A percentile compares a stretch with the other conserved stretches of the same genome.
Conservation (phyloP, 2,113 vertebrate genomes). For the Microcebus jonahi region DNA sequence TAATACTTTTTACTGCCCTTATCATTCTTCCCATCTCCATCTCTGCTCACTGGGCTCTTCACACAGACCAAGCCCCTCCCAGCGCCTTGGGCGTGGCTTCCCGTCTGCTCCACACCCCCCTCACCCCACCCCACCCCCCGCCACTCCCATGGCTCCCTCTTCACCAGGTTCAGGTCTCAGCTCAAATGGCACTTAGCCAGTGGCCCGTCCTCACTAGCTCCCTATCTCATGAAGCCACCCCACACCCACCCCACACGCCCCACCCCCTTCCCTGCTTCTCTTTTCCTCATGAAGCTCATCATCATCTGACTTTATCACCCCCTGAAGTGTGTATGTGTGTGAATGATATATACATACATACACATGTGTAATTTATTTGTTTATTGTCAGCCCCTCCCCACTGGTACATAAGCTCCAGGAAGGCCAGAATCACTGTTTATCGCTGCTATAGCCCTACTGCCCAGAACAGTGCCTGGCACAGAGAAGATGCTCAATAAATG, state of each 20-base stretch:
- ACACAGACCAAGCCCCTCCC: not conserved
- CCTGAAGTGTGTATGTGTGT: not conserved
- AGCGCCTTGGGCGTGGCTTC: not conserved
- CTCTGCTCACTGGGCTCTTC: not conserved
- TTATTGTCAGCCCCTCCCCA: not conserved
- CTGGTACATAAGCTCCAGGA: not conserved
- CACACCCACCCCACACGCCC: not conserved
- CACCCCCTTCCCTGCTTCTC: not conserved
- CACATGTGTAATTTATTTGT: not conserved
- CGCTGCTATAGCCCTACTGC: not conserved
- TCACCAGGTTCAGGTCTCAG: not conserved
- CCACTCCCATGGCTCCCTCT: accelerated
- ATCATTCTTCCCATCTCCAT: not conserved
- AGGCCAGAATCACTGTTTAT: not conserved
- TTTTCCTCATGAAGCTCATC: not conserved
- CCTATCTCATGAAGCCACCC: not conserved
- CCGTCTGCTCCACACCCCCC: not conserved
- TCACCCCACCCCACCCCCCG: not conserved
- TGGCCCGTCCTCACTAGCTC: not conserved
- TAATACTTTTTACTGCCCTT: not conserved
- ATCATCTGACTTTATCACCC: not conserved
- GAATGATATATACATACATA: no score
- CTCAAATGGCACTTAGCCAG: not conserved
- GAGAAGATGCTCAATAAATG: not conserved
- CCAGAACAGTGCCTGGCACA: not conserved